Conservation (phyloP, 2,113 vertebrate genomes). For the Plecotus auritus region DNA sequence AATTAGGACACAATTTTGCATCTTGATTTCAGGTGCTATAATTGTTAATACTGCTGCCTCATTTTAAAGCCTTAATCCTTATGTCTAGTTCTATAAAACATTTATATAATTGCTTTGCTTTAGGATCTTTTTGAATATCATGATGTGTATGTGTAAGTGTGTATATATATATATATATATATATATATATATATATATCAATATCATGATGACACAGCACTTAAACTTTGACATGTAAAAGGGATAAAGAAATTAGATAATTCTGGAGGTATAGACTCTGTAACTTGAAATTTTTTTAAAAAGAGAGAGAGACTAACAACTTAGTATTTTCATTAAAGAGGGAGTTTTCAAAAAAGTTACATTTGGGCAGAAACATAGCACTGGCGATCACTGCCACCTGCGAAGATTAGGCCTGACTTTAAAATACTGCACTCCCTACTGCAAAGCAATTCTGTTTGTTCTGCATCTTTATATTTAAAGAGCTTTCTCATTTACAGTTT, state of each 20-base stretch:
- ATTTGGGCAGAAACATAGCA: conserved; percentile 20
- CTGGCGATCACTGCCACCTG: not conserved
- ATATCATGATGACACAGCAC: conserved; percentile 71
- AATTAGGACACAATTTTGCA: conserved; percentile 81
- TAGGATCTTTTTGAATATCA: conserved; percentile 82
- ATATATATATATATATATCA: too few species aligned
- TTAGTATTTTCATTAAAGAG: conserved; percentile 55
- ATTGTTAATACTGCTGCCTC: conserved; percentile 78
- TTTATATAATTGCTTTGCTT: conserved; percentile 83
- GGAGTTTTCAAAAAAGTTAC: conserved; percentile 47
- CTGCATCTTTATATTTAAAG: conserved; percentile 72
- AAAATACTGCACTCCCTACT: conserved; percentile 18
- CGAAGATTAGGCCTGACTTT: conserved; percentile 43
- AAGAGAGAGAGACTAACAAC: conserved; percentile 62
- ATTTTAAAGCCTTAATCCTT: conserved; percentile 77
- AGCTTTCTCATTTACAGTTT: conserved; percentile 58
- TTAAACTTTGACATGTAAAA: conserved; percentile 84
- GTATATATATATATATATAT: too few species aligned
- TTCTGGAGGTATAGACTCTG: conserved; percentile 76
- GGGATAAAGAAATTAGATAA: conserved; percentile 80
- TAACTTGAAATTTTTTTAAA: conserved; percentile 58
- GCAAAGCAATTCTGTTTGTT: conserved; percentile 52
- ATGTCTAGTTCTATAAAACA: conserved; percentile 81
- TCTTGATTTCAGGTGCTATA: conserved; percentile 81
- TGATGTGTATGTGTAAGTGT: conserved; percentile 42